Percentiles rank a stretch among this genome's conserved stretches.
Evolutionary conservation across 2,797 vertebrate genomes (phyloP).

Genomic region (Knipowitschia caucasica): DNA sequence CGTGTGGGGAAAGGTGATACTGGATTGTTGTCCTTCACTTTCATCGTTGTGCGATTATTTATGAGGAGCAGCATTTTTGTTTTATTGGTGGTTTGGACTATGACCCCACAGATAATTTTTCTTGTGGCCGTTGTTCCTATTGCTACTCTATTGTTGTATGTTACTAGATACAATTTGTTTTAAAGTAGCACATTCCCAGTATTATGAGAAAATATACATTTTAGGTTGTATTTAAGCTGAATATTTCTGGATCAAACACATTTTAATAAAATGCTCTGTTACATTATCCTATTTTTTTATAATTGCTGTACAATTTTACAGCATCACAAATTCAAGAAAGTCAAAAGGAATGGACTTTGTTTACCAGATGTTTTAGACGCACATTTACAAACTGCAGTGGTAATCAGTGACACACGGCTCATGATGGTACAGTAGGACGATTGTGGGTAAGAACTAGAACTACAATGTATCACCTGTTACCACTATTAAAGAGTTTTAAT

Average conservation of each 20-base stretch:
- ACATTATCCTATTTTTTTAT: constrained; percentile 23
- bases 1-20: constrained; percentile 6
- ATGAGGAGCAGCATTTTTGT: constrained; percentile 61
- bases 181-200: constrained; percentile 67
- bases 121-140: constrained; percentile 62
- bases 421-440: neutral
- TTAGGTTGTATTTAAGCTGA: constrained; percentile 82
- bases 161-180: constrained; percentile 72
- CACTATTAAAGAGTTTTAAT: neutral
- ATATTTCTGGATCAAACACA: constrained; percentile 64
- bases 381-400: neutral
- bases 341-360: no score
- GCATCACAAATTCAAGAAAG: neutral
- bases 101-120: constrained; percentile 55
- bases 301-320: neutral
- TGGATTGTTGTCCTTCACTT: constrained; percentile 31
- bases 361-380: no score
- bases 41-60: constrained; percentile 68
- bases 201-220: constrained; percentile 68
- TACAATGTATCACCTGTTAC: neutral
- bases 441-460: neutral
- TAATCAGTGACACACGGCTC: neutral
- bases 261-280: constrained; percentile 78
- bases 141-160: constrained; percentile 59
- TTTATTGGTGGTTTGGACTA: constrained; percentile 72